These are phyloP conservation scores for Ceratothoa steindachneri DNA, from an alignment of 2,888 invertebrate genomes.

Conservation along the genomic window DNA sequence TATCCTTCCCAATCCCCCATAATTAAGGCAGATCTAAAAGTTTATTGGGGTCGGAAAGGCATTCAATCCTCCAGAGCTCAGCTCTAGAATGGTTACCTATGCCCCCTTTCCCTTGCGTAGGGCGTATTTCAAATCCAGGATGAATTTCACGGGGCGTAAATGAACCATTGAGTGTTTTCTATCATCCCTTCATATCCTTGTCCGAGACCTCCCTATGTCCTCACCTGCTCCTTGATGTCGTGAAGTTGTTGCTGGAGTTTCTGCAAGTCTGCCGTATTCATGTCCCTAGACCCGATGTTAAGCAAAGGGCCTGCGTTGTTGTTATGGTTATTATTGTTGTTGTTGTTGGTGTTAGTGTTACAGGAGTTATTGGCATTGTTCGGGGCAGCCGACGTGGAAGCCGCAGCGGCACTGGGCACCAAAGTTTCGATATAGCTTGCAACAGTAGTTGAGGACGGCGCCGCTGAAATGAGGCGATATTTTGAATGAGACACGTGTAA, in stretches of 20 bases:
- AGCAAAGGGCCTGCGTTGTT: slow-evolving; percentile 55
- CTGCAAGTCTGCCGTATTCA: slow-evolving; percentile 72
- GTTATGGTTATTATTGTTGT: slow-evolving; percentile 20
- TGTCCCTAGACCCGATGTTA: slow-evolving; percentile 65
- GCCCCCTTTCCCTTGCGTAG: too few species aligned
- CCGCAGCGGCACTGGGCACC: slow-evolving; percentile 1
- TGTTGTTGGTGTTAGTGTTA: slow-evolving; percentile 15
- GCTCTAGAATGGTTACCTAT: too few species aligned
- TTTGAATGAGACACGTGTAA: neutral
- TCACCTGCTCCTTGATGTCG: slow-evolving; percentile 93
- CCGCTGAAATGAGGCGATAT: too few species aligned
- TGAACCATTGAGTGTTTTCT: too few species aligned
- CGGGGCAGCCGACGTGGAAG: neutral
- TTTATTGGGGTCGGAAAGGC: too few species aligned
- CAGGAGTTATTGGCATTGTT: neutral
- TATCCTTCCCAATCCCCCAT: too few species aligned
- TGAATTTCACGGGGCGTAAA: too few species aligned
- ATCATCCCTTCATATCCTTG: neutral
- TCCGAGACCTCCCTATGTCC: neutral
- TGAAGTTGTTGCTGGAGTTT: slow-evolving; percentile 90
- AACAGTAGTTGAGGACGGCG: neutral
- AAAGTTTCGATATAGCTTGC: slow-evolving; percentile 14
- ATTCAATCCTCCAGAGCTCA: too few species aligned
- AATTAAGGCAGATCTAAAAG: too few species aligned
- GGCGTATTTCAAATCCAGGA: too few species aligned